phyloP scores from a whole-genome alignment of 2,113 vertebrate species.

The Hoplias malabaricus region DNA sequence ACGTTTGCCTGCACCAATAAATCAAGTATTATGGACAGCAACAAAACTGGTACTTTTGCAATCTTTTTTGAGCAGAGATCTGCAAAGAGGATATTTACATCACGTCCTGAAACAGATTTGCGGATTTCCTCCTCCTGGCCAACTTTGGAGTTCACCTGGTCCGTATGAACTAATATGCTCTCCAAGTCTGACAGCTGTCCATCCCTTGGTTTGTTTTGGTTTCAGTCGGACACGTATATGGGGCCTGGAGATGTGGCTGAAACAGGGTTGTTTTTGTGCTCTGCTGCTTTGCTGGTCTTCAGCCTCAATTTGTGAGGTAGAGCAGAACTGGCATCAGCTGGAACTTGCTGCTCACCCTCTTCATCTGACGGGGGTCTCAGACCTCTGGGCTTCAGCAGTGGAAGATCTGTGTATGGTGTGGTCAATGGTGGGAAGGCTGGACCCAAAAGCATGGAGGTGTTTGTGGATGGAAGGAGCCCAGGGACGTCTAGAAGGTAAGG shows the following conservation, averaged over 20 bases:
- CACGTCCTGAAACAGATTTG: neutral
- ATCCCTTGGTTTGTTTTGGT: neutral
- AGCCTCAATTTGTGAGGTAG: conserved; percentile 77
- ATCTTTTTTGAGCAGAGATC: too few relatives aligned
- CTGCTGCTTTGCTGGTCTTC: conserved; percentile 61
- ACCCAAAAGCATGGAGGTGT: conserved; percentile 57
- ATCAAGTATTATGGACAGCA: too few relatives aligned
- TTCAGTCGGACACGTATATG: conserved; percentile 51
- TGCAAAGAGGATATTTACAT: neutral
- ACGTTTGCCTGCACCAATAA: too few relatives aligned
- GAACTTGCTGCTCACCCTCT: conserved; percentile 70
- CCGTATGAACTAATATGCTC: neutral
- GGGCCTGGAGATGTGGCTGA: conserved; percentile 42
- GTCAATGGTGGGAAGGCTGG: conserved; percentile 56
- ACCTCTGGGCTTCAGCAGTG: conserved; percentile 45
- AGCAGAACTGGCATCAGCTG: conserved; percentile 54
- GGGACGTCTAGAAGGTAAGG: conserved; percentile 63
- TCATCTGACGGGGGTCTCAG: conserved; percentile 59
- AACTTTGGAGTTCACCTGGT: neutral
- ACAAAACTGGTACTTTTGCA: too few relatives aligned
- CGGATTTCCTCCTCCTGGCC: too few relatives aligned
- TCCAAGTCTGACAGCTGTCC: neutral
- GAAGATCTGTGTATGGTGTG: conserved; percentile 19
- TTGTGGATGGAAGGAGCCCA: conserved; percentile 36
- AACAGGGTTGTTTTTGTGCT: conserved; percentile 8